Evolutionary conservation across 2,888 invertebrate species (phyloP).

Genomic region (Acrobasis suavella): DNA sequence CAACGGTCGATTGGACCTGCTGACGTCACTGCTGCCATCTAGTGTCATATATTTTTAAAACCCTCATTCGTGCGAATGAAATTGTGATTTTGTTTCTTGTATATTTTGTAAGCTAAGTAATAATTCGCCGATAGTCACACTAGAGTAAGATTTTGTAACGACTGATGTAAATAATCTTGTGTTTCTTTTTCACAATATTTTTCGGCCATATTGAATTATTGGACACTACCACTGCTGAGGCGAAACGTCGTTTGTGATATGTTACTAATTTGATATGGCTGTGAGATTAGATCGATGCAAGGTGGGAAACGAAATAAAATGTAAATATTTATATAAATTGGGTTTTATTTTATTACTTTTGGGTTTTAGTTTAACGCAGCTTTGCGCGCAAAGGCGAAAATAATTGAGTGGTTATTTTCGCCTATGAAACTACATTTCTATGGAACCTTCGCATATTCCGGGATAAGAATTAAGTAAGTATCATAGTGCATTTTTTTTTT

Average conservation of each 20-base stretch:
- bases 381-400: neutral
- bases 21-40: too few relatives aligned
- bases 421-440: too few relatives aligned
- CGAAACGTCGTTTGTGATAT: neutral
- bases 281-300: conserved; percentile 40
- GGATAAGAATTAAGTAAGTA: too few relatives aligned
- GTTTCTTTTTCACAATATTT: conserved; percentile 31
- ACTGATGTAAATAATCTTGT: conserved; percentile 46
- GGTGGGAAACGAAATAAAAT: conserved; percentile 59
- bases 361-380: neutral
- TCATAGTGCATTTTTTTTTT: too few relatives aligned
- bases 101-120: conserved; percentile 22
- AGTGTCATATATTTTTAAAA: too few relatives aligned
- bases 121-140: conserved; percentile 24
- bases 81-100: conserved; percentile 16
- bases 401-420: too few relatives aligned
- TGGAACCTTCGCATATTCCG: too few relatives aligned
- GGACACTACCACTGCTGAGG: neutral
- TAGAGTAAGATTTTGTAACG: conserved; percentile 37
- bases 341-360: conserved; percentile 47
- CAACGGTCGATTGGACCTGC: too few relatives aligned
- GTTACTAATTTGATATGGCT: conserved; percentile 25
- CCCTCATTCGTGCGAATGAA: too few relatives aligned
- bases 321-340: conserved; percentile 70
- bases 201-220: conserved; percentile 28